Evolutionary conservation across 2,113 vertebrate genomes (phyloP).

Genomic region (Onychostruthus taczanowskii): DNA sequence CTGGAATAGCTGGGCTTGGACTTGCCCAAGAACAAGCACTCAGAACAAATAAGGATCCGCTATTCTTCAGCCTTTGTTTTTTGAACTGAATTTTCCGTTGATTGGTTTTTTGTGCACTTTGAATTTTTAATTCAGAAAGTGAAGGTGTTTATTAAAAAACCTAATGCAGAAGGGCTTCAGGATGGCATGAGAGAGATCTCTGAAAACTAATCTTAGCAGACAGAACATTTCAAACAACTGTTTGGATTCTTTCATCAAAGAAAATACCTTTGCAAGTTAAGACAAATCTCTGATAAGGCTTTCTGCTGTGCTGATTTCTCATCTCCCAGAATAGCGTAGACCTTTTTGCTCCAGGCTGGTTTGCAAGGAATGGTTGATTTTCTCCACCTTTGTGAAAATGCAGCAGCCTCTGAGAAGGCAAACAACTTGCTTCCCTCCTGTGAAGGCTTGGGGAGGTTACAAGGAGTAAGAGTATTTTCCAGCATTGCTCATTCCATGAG

Average conservation of each 20-base stretch:
- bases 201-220: background rate
- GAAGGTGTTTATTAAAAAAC: background rate
- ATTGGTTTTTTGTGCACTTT: background rate
- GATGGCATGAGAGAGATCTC: background rate
- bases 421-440: background rate
- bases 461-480: background rate
- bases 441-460: background rate
- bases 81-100: background rate
- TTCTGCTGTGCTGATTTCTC: constrained; percentile 31
- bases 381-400: background rate
- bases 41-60: background rate
- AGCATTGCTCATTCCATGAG: background rate
- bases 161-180: background rate
- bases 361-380: constrained; percentile 25
- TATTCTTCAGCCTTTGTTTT: background rate
- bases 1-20: background rate
- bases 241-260: constrained; percentile 31
- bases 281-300: constrained; percentile 33
- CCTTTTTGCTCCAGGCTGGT: constrained; percentile 29
- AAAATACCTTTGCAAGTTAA: constrained; percentile 53
- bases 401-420: background rate
- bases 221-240: background rate
- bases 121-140: background rate
- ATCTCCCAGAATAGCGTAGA: constrained; percentile 5
- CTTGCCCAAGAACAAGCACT: background rate